Conservation (phyloP, 2,888 invertebrate genomes). For the Cepaea hortensis region DNA sequence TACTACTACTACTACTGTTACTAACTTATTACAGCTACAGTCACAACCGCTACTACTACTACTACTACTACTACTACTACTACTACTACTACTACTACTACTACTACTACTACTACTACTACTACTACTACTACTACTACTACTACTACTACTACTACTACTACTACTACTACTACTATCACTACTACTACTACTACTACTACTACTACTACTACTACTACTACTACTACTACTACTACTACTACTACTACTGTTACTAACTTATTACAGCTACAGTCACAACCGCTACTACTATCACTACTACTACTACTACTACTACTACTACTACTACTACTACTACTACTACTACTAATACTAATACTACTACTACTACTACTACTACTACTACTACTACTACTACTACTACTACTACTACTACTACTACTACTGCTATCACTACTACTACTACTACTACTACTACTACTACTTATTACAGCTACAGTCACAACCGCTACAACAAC, state of each 20-base stretch:
- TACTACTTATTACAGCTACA: conserved; percentile 8
- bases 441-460: conserved; percentile 14
- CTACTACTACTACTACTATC: conserved; percentile 32
- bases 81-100: conserved; percentile 27
- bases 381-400: conserved; percentile 38
- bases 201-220: conserved; percentile 21
- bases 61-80: conserved; percentile 30
- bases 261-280: not conserved
- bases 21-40: conserved; percentile 12
- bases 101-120: conserved; percentile 4
- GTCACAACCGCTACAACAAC: conserved; percentile 28
- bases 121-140: conserved; percentile 18
- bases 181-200: conserved; percentile 34
- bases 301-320: conserved; percentile 34
- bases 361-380: conserved; percentile 41
- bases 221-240: conserved; percentile 34
- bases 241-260: conserved; percentile 27
- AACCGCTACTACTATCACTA: conserved; percentile 28
- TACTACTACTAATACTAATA: conserved; percentile 34
- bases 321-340: conserved; percentile 31
- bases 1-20: conserved; percentile 28
- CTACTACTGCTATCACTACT: conserved; percentile 27
- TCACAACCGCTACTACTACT: conserved; percentile 2
- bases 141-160: conserved; percentile 32
- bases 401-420: conserved; percentile 37